Conservation (phyloP, 2,113 vertebrate genomes). For the Coturnix japonica region DNA sequence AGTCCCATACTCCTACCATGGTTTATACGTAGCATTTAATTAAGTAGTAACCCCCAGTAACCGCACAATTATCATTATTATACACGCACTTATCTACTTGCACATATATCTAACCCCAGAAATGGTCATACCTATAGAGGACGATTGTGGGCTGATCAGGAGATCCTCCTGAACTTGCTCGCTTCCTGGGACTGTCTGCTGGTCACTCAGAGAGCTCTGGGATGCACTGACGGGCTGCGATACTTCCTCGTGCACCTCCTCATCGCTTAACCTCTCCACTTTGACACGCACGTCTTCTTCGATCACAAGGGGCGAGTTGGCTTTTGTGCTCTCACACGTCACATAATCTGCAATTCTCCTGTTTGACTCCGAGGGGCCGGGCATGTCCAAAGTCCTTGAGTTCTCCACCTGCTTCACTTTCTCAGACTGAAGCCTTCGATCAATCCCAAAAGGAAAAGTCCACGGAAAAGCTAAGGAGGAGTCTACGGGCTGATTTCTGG, state of each 20-base stretch:
- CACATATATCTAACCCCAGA: not conserved
- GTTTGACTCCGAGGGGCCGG: conserved; percentile 83
- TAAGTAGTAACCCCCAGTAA: not conserved
- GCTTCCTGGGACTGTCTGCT: conserved; percentile 96
- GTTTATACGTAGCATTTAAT: not conserved
- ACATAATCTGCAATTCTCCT: conserved; percentile 90
- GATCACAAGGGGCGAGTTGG: conserved; percentile 80
- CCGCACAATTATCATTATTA: not conserved
- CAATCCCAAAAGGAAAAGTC: conserved; percentile 97
- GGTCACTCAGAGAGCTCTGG: conserved; percentile 96
- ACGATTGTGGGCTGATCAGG: conserved; percentile 98
- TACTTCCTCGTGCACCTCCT: conserved; percentile 94
- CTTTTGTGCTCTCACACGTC: conserved; percentile 93
- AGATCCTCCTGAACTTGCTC: conserved; percentile 98
- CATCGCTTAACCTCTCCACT: conserved; percentile 94
- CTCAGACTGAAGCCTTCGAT: conserved; percentile 91
- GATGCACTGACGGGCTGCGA: conserved; percentile 94
- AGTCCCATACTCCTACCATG: rapidly evolving
- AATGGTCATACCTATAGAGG: conserved; percentile 89
- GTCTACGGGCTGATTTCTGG: conserved; percentile 89
- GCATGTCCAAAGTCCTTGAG: conserved; percentile 90
- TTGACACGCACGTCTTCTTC: conserved; percentile 95
- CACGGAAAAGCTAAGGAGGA: conserved; percentile 96
- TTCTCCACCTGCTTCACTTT: conserved; percentile 93
- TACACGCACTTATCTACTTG: rapidly evolving